Evolutionary conservation across 2,888 invertebrate species (phyloP).

Genomic region (Trichogramma dendrolimi): DNA sequence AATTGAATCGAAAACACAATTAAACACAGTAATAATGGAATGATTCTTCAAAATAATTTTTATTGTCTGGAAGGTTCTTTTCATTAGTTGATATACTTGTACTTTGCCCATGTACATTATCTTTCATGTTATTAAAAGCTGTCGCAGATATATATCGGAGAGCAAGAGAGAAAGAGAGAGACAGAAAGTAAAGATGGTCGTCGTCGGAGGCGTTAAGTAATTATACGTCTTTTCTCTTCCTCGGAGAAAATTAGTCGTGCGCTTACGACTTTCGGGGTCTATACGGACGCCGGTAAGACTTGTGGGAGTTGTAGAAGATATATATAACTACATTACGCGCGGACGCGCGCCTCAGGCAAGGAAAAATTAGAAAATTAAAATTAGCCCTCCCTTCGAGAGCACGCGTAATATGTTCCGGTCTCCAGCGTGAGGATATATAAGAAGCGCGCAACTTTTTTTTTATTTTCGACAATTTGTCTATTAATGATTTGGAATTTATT

Average conservation of each 20-base stretch:
- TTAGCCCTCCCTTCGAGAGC: conserved; percentile 39
- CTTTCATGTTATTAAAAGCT: conserved; percentile 48
- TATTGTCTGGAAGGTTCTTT: too few relatives aligned
- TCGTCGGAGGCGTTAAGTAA: conserved; percentile 51
- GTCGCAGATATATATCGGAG: conserved; percentile 21
- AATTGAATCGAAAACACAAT: too few relatives aligned
- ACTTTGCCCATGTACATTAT: too few relatives aligned
- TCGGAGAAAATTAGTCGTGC: conserved; percentile 48
- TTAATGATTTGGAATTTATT: too few relatives aligned
- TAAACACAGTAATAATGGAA: too few relatives aligned
- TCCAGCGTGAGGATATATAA: too few relatives aligned
- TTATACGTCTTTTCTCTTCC: conserved; percentile 52
- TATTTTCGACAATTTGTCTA: too few relatives aligned
- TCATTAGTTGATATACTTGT: too few relatives aligned
- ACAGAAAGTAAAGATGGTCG: conserved; percentile 9
- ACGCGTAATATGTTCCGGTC: conserved; percentile 33
- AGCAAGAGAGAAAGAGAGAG: conserved; percentile 29
- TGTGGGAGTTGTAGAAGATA: conserved; percentile 15
- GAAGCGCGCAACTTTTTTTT: too few relatives aligned
- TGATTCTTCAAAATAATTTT: too few relatives aligned
- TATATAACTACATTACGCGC: background rate
- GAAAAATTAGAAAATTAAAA: conserved; percentile 53
- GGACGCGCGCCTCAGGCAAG: conserved; percentile 34
- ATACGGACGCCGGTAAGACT: conserved; percentile 18
- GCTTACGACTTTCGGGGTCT: conserved; percentile 13